Percentiles rank a stretch among this genome's conserved stretches.
Conservation (phyloP, 1,140 invertebrate species). For the fruit fly (Drosophila melanogaster) region DNA sequence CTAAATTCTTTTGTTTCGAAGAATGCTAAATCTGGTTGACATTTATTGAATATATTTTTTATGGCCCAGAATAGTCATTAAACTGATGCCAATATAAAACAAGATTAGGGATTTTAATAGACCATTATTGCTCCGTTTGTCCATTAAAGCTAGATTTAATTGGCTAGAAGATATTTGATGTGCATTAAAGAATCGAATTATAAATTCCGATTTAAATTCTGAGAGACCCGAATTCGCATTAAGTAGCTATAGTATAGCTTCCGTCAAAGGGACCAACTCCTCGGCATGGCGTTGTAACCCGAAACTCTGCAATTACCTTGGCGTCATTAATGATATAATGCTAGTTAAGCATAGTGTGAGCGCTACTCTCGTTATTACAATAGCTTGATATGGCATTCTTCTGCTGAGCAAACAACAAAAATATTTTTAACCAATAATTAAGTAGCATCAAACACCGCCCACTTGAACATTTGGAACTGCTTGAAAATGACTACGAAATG, state of each 20-base stretch:
- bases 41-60: constrained; percentile 27
- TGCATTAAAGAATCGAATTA: constrained; percentile 17
- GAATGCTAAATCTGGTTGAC: constrained; percentile 19
- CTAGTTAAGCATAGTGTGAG: constrained; percentile 26
- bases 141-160: constrained; percentile 6
- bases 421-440: constrained; percentile 57
- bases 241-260: constrained; percentile 32
- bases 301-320: constrained; percentile 46
- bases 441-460: constrained; percentile 33
- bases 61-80: constrained; percentile 1
- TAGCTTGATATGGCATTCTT: constrained; percentile 30
- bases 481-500: constrained; percentile 22
- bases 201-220: constrained; percentile 14
- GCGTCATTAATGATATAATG: constrained; percentile 32
- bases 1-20: constrained; percentile 42
- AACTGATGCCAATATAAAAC: constrained; percentile 17
- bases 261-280: constrained; percentile 19
- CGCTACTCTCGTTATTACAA: constrained; percentile 45
- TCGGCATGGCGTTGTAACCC: constrained; percentile 34
- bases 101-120: constrained; percentile 21
- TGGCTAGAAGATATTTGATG: constrained; percentile 24
- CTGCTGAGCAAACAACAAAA: constrained; percentile 46
- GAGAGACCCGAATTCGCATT: constrained; percentile 16
- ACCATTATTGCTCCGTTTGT: constrained; percentile 16
- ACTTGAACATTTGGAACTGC: constrained; percentile 1